Conservation (phyloP, 2,113 vertebrate species). For the Gallinago jamesoni region DNA sequence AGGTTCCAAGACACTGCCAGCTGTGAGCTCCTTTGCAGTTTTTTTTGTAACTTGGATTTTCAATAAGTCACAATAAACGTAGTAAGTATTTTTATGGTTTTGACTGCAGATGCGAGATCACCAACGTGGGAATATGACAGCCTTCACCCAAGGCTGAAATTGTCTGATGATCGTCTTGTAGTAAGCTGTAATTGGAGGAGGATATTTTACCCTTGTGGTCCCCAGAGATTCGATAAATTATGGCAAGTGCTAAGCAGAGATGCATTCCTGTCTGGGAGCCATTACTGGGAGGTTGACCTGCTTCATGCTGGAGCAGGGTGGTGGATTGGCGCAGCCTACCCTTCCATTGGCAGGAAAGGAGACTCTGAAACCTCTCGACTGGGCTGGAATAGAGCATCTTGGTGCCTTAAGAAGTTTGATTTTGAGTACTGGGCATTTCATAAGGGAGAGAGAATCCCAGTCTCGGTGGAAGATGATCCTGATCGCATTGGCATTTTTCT, state of each 20-base stretch:
- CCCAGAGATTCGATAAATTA: constrained; percentile 68
- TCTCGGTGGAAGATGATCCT: constrained; percentile 59
- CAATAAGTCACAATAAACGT: not conserved
- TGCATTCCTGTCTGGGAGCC: constrained; percentile 72
- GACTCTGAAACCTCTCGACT: constrained; percentile 56
- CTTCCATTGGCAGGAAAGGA: constrained; percentile 69
- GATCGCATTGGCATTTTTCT: constrained; percentile 71
- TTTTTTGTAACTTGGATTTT: not conserved
- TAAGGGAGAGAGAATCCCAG: constrained; percentile 69
- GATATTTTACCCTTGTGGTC: constrained; percentile 31
- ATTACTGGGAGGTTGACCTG: constrained; percentile 80
- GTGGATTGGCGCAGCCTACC: constrained; percentile 75
- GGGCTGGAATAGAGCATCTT: constrained; percentile 77
- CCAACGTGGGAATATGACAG: constrained; percentile 71
- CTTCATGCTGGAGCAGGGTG: constrained; percentile 69
- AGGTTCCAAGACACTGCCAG: not conserved
- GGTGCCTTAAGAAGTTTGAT: constrained; percentile 77
- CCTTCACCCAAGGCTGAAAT: constrained; percentile 69
- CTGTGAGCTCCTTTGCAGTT: not conserved
- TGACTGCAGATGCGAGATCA: constrained; percentile 72
- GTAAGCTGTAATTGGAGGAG: constrained; percentile 59
- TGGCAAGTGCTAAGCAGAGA: constrained; percentile 77
- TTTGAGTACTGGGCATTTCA: constrained; percentile 81
- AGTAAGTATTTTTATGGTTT: not conserved
- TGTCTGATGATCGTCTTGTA: constrained; percentile 55